phyloP scores from a whole-genome alignment of 2,113 vertebrate species.

The Podiceps cristatus region DNA sequence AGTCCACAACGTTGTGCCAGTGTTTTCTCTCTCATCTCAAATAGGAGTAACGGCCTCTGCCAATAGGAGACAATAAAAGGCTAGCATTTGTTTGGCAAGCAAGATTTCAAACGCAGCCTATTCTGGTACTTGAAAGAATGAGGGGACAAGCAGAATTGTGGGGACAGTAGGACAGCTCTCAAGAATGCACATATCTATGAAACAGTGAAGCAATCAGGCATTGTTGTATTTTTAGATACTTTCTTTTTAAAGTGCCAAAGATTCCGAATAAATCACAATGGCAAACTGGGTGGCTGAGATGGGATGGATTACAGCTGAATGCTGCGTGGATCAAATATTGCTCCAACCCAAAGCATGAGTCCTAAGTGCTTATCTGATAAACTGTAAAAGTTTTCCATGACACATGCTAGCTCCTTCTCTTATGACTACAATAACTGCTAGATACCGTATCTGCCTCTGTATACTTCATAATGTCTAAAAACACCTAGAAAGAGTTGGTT shows the following conservation, averaged over 20 bases:
- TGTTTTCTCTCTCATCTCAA: not conserved
- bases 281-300: constrained; percentile 38
- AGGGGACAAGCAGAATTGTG: not conserved
- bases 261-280: constrained; percentile 36
- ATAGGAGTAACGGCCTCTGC: not conserved
- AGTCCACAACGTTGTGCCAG: not conserved
- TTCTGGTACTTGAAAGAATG: not conserved
- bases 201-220: not conserved
- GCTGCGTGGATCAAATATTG: constrained; percentile 14
- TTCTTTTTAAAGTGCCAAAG: constrained; percentile 45
- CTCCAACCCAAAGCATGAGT: not conserved
- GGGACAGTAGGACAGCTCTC: not conserved
- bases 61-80: not conserved
- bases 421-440: not conserved
- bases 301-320: constrained; percentile 29
- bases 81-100: not conserved
- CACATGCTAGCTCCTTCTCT: not conserved
- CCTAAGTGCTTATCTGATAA: not conserved
- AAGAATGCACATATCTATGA: not conserved
- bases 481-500: not conserved
- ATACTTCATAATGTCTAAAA: not conserved
- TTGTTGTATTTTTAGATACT: constrained; percentile 51
- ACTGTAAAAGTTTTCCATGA: constrained; percentile 26
- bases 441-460: not conserved
- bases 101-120: not conserved